Base-by-base conservation (phyloP, 2,888 invertebrate genomes). In the Rugalucina vietnamica region DNA sequence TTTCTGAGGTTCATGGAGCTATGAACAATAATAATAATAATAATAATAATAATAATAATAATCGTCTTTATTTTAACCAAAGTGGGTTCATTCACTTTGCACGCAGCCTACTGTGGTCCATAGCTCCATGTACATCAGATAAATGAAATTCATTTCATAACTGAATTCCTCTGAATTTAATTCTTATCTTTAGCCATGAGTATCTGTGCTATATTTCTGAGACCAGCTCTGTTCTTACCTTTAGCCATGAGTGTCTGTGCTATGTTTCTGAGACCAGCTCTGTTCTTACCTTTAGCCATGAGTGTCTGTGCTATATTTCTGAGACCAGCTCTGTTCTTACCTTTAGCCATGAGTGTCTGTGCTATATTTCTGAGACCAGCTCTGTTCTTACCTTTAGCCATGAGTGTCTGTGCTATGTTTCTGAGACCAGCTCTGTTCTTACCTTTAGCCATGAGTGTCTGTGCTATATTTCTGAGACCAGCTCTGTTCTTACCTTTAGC, bases 211-310 rank as follows among this genome's bases (percentile, higher is more conserved):
- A 79, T 73, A 1, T n/a, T 65, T 65, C 34, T 32, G 18, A 65
- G 65, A 0, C 96, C 97, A 4, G 97, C 97, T 50, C 98, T 96
- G 86, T 97, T 95, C 95, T 99, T 10, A 60, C 65, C 65, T 34
- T 65, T 65, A 65, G 65, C 65, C 65, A 65, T 65, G 1, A 34
- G 18, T 3, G 65, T 65, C 65, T n/a, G 8, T 4, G 21, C 37
- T 34, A 79, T 73, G 4, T n/a, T 65, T 65, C 34, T 32, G 18
- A 65, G 65, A n/a, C n/a, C n/a, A n/a, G n/a, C n/a, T n/a, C n/a
- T n/a, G n/a, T 29, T 10, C 60, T 27, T 10, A 60, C 65, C 65
- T 34, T 65, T 65, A 65, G 65, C 65, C 65, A 65, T 65, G 1
- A 34, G 18, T 3, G 65, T 65, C 65, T n/a, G 8, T 4, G 21